Conservation (phyloP, 2,797 vertebrate species). For the Hafferia zeledoni region DNA sequence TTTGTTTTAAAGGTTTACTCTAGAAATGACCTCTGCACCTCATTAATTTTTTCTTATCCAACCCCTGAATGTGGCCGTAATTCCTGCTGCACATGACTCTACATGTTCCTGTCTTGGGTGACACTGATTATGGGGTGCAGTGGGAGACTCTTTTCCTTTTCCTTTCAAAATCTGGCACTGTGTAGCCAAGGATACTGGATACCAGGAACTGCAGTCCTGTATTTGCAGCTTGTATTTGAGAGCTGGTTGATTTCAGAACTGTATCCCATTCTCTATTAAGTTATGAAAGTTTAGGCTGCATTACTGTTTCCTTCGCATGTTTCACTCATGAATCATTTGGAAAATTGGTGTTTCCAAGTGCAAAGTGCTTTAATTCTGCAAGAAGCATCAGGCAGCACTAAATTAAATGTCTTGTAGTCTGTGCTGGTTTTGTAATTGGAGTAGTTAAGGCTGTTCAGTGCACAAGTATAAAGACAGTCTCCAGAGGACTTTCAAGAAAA, state of each 20-base stretch:
- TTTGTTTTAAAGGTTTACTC: not conserved
- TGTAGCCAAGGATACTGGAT: not conserved
- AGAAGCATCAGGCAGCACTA: not conserved
- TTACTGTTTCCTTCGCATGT: not conserved
- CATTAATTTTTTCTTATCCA: not conserved
- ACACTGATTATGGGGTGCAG: not conserved
- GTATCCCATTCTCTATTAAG: not conserved
- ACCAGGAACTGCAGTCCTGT: not conserved
- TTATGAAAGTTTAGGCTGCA: not conserved
- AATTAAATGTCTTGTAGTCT: not conserved
- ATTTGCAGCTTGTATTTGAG: not conserved
- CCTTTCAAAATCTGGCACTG: not conserved
- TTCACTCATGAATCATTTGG: not conserved
- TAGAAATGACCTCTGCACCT: not conserved
- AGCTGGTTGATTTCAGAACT: not conserved
- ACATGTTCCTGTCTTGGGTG: not conserved
- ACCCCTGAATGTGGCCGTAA: not conserved
- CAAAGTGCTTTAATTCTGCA: not conserved
- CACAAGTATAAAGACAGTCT: not conserved
- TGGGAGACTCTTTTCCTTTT: not conserved
- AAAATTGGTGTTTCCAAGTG: not conserved
- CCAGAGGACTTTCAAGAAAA: not conserved
- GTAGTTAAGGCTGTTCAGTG: not conserved
- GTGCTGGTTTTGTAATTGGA: not conserved
- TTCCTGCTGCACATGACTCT: not conserved